A percentile compares a stretch with the other conserved stretches of the same genome.
Evolutionary conservation across 2,888 invertebrate species (phyloP).

Genomic region (Lutraria lutraria): DNA sequence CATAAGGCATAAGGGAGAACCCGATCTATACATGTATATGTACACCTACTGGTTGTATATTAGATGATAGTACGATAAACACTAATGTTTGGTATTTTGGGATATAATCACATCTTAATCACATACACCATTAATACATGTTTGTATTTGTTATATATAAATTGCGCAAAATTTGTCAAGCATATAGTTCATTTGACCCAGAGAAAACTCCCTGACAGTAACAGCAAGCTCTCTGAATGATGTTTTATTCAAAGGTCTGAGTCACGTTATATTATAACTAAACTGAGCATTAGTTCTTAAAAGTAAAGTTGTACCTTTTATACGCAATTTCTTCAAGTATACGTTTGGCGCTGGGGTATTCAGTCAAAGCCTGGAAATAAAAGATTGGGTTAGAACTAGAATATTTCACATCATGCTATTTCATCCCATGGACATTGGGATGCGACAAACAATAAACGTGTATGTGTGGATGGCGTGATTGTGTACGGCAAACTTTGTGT

Average conservation of each 20-base stretch:
- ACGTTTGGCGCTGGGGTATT: conserved; percentile 82
- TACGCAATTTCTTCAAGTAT: conserved; percentile 79
- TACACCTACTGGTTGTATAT: not conserved
- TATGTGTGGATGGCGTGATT: too few species aligned
- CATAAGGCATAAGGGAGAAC: too few species aligned
- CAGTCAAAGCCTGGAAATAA: conserved; percentile 77
- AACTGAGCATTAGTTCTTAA: not conserved
- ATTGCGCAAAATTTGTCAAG: not conserved
- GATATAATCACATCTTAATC: too few species aligned
- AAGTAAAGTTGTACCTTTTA: conserved; percentile 77
- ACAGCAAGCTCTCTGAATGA: not conserved
- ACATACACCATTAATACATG: too few species aligned
- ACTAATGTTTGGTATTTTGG: too few species aligned
- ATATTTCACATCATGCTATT: too few species aligned
- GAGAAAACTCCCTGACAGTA: not conserved
- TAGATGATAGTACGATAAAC: not conserved
- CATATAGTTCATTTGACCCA: not conserved
- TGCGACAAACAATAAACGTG: too few species aligned
- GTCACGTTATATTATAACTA: not conserved
- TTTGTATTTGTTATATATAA: not conserved
- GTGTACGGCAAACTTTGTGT: too few species aligned
- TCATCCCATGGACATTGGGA: too few species aligned
- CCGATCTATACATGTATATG: not conserved
- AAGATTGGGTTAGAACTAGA: too few species aligned
- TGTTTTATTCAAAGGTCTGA: not conserved